Evolutionary conservation across 2,113 vertebrate genomes (phyloP), one percentile per base, ranked within the genome.

Genomic region (Hippoglossus stenolepis): DNA sequence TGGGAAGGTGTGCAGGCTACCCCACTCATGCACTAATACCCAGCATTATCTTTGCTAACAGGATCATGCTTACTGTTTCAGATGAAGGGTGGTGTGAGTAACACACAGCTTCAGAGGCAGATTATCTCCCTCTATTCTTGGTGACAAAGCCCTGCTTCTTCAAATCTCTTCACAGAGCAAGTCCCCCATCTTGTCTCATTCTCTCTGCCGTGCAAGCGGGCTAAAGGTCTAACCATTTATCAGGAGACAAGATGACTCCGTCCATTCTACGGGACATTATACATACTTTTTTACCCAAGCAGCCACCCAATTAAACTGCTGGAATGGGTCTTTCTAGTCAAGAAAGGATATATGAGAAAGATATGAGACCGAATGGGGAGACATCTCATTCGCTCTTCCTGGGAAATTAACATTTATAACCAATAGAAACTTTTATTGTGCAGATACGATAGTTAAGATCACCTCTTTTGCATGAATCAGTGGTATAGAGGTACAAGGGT

Each of bases 21-120:
- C 43, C 49, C 74, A 65, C 86, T 68, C 67, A 31, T 15, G 1
- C 12, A 59, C 72, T 80, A 82, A 85, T 87, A 73, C 77, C 54
- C 56, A 14, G 75, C 58, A 82, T 87, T 89, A 85, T 87, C 84
- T 84, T 70, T 75, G 76, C 84, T 89, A 85, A 92, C 84, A 85
- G 85, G 86, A 90, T 92, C 85, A 81, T 15, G 31, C 79, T 75
- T 71, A 67, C 88, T 69, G 81, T 85, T 84, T 85, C 71, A 72
- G 75, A 85, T 74, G 86, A 76, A 73, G 81, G 83, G 64, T 66
- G 84, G 72, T 76, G 75, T 86, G 87, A 89, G 83, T 80, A 84
- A 88, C 83, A 85, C 79, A 67, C 78, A 62, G 80, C 75, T 75
- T 71, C 76, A 75, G 49, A 84, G 68, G 65, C 65, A 80, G 84